phyloP scores from a whole-genome alignment of 1,140 invertebrate genomes.

The Bombus waltoni region DNA sequence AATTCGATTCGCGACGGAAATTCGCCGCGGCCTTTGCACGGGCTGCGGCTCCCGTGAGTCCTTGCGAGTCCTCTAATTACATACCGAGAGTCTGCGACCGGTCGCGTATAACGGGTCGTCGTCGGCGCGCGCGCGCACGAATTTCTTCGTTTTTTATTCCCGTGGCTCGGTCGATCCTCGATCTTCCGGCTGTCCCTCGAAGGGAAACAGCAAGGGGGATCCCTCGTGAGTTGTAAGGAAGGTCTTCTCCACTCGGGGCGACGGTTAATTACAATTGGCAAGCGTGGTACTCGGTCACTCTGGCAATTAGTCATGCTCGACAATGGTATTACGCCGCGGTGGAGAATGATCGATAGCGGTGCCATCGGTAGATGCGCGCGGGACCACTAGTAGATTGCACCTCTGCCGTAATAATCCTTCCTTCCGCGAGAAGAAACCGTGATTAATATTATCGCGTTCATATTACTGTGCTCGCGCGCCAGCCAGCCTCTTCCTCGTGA shows the following conservation, averaged over 20 bases:
- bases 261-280: constrained; percentile 71
- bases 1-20: constrained; percentile 52
- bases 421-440: constrained; percentile 61
- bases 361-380: constrained; percentile 54
- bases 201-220: constrained; percentile 41
- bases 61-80: constrained; percentile 23
- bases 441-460: constrained; percentile 71
- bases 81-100: not conserved
- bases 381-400: constrained; percentile 57
- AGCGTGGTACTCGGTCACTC: constrained; percentile 57
- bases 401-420: constrained; percentile 64
- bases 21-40: constrained; percentile 22
- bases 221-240: constrained; percentile 10
- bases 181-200: constrained; percentile 55
- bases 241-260: constrained; percentile 23
- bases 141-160: not conserved
- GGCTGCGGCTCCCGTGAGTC: not conserved
- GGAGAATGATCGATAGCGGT: constrained; percentile 71
- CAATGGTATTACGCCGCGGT: constrained; percentile 61
- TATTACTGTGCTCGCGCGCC: not conserved
- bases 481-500: not conserved
- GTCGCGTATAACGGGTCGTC: not conserved
- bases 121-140: not conserved
- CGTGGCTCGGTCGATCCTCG: constrained; percentile 18
- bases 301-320: constrained; percentile 73